phyloP scores from a whole-genome alignment of 2,113 vertebrate genomes.

The Notiomystis cincta region DNA sequence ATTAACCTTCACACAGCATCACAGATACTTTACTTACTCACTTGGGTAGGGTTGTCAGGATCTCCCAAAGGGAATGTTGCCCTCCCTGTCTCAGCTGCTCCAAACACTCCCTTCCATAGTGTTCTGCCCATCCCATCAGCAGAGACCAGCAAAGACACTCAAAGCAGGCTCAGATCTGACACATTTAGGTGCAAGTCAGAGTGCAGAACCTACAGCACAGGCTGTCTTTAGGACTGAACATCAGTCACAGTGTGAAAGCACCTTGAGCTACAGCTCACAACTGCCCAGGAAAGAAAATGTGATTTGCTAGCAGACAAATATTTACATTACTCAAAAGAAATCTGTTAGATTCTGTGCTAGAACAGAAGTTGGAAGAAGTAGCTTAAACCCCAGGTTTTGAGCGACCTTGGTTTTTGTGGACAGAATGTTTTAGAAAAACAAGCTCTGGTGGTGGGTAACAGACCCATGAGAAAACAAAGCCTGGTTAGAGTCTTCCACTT shows the following conservation, averaged over 20 bases:
- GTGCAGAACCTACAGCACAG: not conserved
- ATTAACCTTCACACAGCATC: not conserved
- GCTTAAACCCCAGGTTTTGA: not conserved
- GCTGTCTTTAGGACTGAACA: not conserved
- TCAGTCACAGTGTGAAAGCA: not conserved
- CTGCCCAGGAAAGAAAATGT: not conserved
- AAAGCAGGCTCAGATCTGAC: not conserved
- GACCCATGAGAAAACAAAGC: not conserved
- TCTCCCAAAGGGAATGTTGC: fast-evolving
- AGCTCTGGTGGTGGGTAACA: not conserved
- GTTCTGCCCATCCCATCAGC: not conserved
- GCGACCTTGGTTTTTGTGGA: not conserved
- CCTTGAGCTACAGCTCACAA: not conserved
- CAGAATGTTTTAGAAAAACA: not conserved
- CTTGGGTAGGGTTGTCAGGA: not conserved
- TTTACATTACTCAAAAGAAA: not conserved
- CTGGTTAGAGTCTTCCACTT: not conserved
- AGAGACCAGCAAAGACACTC: not conserved
- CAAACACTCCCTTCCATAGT: not conserved
- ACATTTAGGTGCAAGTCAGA: not conserved
- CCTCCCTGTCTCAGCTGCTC: not conserved
- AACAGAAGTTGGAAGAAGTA: not conserved
- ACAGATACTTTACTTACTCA: fast-evolving
- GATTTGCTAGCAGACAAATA: not conserved
- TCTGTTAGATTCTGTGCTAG: not conserved